Evolutionary conservation across 2,113 vertebrate genomes (phyloP), one percentile per base, ranked within the genome.

Genomic region (Meleagris gallopavo): DNA sequence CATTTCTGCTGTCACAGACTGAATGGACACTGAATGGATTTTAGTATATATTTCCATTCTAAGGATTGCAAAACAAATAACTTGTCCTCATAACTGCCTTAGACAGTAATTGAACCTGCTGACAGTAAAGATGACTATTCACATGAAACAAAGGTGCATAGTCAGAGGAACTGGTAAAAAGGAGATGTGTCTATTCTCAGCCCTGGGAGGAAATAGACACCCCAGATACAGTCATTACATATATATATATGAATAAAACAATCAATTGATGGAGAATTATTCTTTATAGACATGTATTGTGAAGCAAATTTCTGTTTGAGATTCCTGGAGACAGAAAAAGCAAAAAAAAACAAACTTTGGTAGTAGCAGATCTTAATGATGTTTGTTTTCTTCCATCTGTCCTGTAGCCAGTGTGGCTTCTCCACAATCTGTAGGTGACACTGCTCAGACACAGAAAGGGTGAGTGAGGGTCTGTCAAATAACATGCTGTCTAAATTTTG

Each of bases 91-190:
- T 12, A 83, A 10, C 12, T 72, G 93, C 90, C 83, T 88, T 66
- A 82, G 80, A 83, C 77, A 88, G 20, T 69, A 66, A 86, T 79
- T 96, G 92, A 95, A 91, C 60, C 69, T 64, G 27, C 72, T 94
- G 91, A 95, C 61, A 90, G 46, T 90, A 92, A 84, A 2, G 1
- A 29, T 89, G 70, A 86, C 70, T 88, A 76, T 84, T 90, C 73
- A 86, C 80, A 45, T 86, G 86, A 92, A 94, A 86, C 70, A 92
- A 48, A 90, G 70, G 57, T 79, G 17, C 54, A 72, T 79, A 86
- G 86, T 88, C 79, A 88, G 43, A 94, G n/a, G 27, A 90, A 74
- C 25, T 43, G 24, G 25, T 22, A 83, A 32, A 91, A 70, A 93
- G 12, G 9, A 17, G 76, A 75, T 83, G 46, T 36, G 72, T 66